Base-by-base conservation (phyloP, 2,888 invertebrate species). In the Eudemis profundana region DNA sequence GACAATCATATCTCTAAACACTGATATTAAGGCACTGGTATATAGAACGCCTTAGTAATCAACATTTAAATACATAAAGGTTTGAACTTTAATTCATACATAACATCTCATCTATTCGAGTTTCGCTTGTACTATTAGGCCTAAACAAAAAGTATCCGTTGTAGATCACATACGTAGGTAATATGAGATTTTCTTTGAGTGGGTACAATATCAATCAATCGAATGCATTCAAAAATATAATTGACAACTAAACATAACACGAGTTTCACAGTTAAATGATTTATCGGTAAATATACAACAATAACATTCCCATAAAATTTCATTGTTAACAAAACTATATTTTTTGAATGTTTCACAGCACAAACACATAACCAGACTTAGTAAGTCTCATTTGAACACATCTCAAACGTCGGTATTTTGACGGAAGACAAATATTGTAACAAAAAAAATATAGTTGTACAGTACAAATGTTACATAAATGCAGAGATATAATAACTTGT, bases 21-120 rank as follows among this genome's bases (percentile, higher is more conserved):
- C 72, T 69, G 70, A 74, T 74, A 68, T 70, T 84, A 85, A 85
- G 85, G 85, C 85, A 85, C 85, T 85, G 78, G 72, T 72, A 70
- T 74, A 73, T 76, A 47, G 46, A 77, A 72, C 72, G 71, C 70
- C 66, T 74, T 27, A 40, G 14, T 46, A 29, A 51, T 44, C 17
- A 51, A 53, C 46, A 59, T 53, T 53, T 59, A 59, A 51, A 27
- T 59, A 14, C 47, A 59, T 14, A 23, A 44, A 10, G n/a, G 33
- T 46, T 46, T 46, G 57, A 49, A 59, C 15, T 5, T 40, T 56
- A 42, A 42, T 29, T 56, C 17, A 19, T 23, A 14, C 7, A 44
- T 12, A 15, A 54, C 15, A 19, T 17, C n/a, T 29, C n/a, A 4
- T 40, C 19, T 33, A 53, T 61, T 61, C 12, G 15, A 40, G 21